These are phyloP conservation scores for Drosophila virilis DNA, from an alignment of 1,140 invertebrate genomes.

Conservation along the genomic window DNA sequence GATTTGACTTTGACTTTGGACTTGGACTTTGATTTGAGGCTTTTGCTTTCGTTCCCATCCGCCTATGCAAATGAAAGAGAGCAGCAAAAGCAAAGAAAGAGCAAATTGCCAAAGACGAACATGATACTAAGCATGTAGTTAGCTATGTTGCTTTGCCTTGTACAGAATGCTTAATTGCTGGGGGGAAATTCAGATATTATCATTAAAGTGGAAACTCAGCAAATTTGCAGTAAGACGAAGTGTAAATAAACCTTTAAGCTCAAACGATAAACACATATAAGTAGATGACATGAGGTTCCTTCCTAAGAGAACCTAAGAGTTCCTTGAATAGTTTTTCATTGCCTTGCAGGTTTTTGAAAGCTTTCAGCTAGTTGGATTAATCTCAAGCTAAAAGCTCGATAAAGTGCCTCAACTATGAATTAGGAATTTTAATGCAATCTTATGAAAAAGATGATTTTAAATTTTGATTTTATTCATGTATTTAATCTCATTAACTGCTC, in stretches of 20 bases:
- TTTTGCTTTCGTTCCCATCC: conserved; percentile 37
- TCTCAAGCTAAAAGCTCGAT: no score
- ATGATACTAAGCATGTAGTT: not conserved
- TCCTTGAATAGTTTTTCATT: no score
- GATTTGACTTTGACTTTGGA: conserved; percentile 31
- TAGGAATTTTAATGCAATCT: no score
- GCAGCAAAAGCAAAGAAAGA: not conserved
- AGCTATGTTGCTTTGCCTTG: not conserved
- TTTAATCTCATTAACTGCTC: no score
- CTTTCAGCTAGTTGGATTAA: no score
- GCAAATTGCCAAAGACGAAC: not conserved
- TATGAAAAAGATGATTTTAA: no score
- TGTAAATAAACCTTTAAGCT: not conserved
- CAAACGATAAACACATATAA: not conserved
- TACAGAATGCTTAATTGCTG: conserved; percentile 1
- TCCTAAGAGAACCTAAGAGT: no score
- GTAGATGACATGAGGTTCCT: no score
- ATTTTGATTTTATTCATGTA: no score
- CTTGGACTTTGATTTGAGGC: conserved; percentile 1
- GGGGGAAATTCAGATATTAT: conserved; percentile 1
- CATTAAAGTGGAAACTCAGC: not conserved
- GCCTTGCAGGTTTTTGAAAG: no score
- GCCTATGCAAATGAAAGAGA: conserved; percentile 26
- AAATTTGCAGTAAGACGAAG: not conserved
- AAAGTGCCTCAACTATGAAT: no score